Evolutionary conservation across 1,140 invertebrate species (phyloP).

Genomic region (Sycophaga agraensis): DNA sequence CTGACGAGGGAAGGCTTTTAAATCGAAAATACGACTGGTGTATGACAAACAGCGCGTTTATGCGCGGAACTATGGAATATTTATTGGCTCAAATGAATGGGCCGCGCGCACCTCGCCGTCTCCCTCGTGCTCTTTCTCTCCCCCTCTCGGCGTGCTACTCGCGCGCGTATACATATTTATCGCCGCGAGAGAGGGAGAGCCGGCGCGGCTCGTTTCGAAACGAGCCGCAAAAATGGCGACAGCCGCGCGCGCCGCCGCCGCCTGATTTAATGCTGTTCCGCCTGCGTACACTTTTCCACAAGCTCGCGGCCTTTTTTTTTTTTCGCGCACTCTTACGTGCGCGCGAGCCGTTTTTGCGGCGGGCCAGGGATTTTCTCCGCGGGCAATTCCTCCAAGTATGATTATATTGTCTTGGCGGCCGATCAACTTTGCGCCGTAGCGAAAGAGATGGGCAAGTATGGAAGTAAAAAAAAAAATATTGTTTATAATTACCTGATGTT

Average conservation of each 20-base stretch:
- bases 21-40: slow-evolving; percentile 52
- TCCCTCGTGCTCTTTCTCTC: not conserved
- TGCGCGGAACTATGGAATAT: slow-evolving; percentile 50
- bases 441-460: too few relatives aligned
- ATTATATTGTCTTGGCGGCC: too few relatives aligned
- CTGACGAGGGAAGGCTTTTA: slow-evolving; percentile 50
- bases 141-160: not conserved
- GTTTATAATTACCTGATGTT: too few relatives aligned
- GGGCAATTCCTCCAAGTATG: too few relatives aligned
- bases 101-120: not conserved
- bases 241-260: not conserved
- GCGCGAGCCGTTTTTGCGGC: too few relatives aligned
- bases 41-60: slow-evolving; percentile 52
- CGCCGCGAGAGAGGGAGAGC: not conserved
- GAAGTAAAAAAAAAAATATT: too few relatives aligned
- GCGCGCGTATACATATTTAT: slow-evolving; percentile 32
- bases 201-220: slow-evolving; percentile 12
- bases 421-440: too few relatives aligned
- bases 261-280: too few relatives aligned
- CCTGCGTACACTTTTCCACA: too few relatives aligned
- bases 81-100: slow-evolving; percentile 51
- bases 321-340: too few relatives aligned
- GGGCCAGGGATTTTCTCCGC: too few relatives aligned
- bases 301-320: too few relatives aligned
- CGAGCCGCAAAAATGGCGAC: slow-evolving; percentile 29